Evolutionary conservation across 2,113 vertebrate genomes (phyloP).

Genomic region (Leucopsar rothschildi): DNA sequence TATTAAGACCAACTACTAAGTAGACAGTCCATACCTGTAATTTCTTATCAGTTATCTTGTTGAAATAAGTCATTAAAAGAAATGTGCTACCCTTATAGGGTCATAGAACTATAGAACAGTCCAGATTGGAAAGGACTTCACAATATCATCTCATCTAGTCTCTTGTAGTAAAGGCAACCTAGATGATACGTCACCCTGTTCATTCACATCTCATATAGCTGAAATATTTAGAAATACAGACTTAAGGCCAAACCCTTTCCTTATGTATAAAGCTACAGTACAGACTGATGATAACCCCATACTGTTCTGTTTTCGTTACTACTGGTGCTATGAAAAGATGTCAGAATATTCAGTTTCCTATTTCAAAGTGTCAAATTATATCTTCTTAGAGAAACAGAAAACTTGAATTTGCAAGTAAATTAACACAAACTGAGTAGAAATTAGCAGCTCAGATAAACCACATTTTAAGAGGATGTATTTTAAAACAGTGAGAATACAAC

Average conservation of each 20-base stretch:
- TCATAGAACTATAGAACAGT: not conserved
- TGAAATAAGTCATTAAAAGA: not conserved
- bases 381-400: not conserved
- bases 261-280: not conserved
- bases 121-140: not conserved
- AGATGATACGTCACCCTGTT: not conserved
- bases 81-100: not conserved
- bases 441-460: not conserved
- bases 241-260: not conserved
- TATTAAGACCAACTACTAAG: not conserved
- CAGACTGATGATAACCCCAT: not conserved
- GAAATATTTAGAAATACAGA: not conserved
- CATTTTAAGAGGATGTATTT: not conserved
- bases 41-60: not conserved
- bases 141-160: not conserved
- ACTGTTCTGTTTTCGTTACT: not conserved
- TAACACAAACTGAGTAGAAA: not conserved
- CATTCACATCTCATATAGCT: no score
- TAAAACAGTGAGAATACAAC: not conserved
- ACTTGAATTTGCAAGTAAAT: not conserved
- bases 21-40: fast-evolving
- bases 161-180: not conserved
- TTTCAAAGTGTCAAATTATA: not conserved
- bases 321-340: not conserved
- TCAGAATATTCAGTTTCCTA: not conserved